Evolutionary conservation across 2,113 vertebrate genomes (phyloP), one percentile per base, ranked within the genome.

Genomic region (Brachypodius melanocephalos): DNA sequence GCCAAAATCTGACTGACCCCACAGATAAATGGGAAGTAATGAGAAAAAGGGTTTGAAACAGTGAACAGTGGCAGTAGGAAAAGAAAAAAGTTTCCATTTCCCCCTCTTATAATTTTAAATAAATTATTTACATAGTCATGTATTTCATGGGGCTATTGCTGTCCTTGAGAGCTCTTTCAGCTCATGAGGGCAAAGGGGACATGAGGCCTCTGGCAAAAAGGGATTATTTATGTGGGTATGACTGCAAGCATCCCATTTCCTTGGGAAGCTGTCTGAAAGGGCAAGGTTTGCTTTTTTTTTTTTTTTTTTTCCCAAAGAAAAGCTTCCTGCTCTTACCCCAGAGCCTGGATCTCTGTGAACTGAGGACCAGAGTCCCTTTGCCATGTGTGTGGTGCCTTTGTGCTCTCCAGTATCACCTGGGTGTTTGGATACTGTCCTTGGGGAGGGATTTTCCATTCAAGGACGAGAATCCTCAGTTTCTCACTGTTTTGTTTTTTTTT

Each of bases 341-440:
- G 32, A 67, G 8, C 32, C 14, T 45, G 25, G 5, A 32, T n/a
- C 12, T 48, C 68, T 54, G 31, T 19, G 83, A 72, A 72, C 12
- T 0, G 3, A 75, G 18, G 17, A 1, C 12, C 26, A 43, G 22
- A 68, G 48, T 12, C 12, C 25, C 9, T 31, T 22, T 1, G 0
- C 1, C 2, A 12, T 10, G 17, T 45, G 9, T 0, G 1, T 28
- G n/a, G 48, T 55, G 22, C 25, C 28, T 90, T 67, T 57, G 51
- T 51, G 59, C 34, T 54, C 32, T 48, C 45, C 3, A 1, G 9
- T 18, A 36, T 14, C 72, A 68, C 21, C 25, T 7, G 5, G 1
- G 9, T 57, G 21, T 77, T 72, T n/a, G 32, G 54, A n/a, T 46
- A 20, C 0, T 0, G 7, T 46, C 38, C 36, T n/a, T 1, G 0